Evolutionary conservation across 1,140 invertebrate genomes (phyloP).

Genomic region (Hyposmocoma kahamanoa): DNA sequence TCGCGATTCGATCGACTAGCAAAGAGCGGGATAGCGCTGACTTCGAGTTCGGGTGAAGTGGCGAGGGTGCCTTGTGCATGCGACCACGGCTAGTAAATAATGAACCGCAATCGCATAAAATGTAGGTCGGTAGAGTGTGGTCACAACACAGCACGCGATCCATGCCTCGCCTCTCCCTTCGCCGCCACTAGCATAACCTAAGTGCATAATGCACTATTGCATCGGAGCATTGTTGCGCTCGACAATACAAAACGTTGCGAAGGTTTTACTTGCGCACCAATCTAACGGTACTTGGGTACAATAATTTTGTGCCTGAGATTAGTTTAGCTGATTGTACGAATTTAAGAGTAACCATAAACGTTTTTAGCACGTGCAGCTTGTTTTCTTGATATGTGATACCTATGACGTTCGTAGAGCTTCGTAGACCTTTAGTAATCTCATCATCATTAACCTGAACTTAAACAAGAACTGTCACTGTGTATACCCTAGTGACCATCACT

Average conservation of each 20-base stretch:
- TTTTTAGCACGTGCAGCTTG: too few relatives aligned
- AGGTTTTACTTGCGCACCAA: conserved; percentile 3
- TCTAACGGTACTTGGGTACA: conserved; percentile 19
- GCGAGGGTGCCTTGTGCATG: conserved; percentile 43
- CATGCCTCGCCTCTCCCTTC: conserved; percentile 46
- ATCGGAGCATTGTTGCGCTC: conserved; percentile 23
- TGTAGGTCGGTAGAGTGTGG: conserved; percentile 65
- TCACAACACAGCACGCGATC: conserved; percentile 49
- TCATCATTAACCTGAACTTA: too few relatives aligned
- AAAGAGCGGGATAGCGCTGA: background rate
- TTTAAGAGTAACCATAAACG: too few relatives aligned
- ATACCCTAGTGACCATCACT: too few relatives aligned
- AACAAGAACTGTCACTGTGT: too few relatives aligned
- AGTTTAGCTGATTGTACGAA: too few relatives aligned
- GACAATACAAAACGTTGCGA: conserved; percentile 1
- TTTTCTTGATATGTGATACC: too few relatives aligned
- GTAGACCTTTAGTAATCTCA: too few relatives aligned
- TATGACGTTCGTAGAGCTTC: too few relatives aligned
- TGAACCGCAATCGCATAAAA: conserved; percentile 61
- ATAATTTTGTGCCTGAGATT: too few relatives aligned
- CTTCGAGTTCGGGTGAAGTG: conserved; percentile 8
- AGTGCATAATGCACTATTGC: conserved; percentile 24
- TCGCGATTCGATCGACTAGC: background rate
- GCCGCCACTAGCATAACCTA: conserved; percentile 19
- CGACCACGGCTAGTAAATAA: conserved; percentile 53